These are phyloP conservation scores for Hoplodrina blanda DNA, from an alignment of 2,888 invertebrate species.

Conservation along the genomic window DNA sequence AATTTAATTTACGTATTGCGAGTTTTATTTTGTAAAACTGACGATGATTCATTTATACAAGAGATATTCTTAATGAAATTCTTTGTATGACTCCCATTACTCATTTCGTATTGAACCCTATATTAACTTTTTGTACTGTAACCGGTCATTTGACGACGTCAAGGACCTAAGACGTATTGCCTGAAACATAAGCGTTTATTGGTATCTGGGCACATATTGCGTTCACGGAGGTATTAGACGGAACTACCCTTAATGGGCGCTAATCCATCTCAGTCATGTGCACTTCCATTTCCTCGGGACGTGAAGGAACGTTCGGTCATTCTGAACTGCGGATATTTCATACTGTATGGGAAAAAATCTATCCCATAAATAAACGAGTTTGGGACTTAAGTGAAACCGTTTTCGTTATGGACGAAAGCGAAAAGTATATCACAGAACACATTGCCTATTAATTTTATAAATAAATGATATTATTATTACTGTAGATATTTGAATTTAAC, in stretches of 20 bases:
- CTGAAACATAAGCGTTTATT: conserved; percentile 57
- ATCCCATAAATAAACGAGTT: conserved; percentile 50
- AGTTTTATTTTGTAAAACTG: conserved; percentile 12
- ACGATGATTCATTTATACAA: background rate
- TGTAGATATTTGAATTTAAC: too few species aligned
- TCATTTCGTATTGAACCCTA: background rate
- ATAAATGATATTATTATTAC: too few species aligned
- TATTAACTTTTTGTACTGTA: background rate
- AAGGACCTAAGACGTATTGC: conserved; percentile 40
- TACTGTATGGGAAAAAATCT: conserved; percentile 55
- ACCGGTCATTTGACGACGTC: conserved; percentile 8
- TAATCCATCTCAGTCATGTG: conserved; percentile 77
- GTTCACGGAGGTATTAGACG: conserved; percentile 59
- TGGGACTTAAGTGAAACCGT: conserved; percentile 35
- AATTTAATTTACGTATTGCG: conserved; percentile 15
- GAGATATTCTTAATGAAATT: background rate
- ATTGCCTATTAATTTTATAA: too few species aligned
- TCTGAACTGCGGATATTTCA: conserved; percentile 60
- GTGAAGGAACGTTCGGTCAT: conserved; percentile 67
- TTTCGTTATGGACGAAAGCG: conserved; percentile 7
- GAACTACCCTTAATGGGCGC: conserved; percentile 70
- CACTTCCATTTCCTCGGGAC: conserved; percentile 68
- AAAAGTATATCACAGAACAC: background rate
- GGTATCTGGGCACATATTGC: conserved; percentile 61
- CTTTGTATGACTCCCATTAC: background rate